Percentiles rank a stretch among this genome's conserved stretches.
These are phyloP conservation scores for Geothlypis trichas DNA, from an alignment of 2,113 vertebrate species.

Conservation along the genomic window DNA sequence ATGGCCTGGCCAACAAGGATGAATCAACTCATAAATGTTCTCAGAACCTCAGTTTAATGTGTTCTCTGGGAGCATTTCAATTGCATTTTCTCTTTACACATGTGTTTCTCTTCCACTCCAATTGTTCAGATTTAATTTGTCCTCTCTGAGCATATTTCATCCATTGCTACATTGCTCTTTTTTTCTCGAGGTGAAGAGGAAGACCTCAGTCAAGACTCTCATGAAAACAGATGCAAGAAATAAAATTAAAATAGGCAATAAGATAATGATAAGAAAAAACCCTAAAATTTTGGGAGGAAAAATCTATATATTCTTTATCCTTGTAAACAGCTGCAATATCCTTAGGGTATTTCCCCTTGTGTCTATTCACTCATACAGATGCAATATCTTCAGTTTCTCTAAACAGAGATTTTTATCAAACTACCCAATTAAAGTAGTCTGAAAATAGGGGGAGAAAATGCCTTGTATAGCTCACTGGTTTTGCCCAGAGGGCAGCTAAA, in stretches of 20 bases:
- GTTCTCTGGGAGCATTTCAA: neutral
- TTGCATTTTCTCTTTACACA: neutral
- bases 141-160: neutral
- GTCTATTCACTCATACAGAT: neutral
- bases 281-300: neutral
- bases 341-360: neutral
- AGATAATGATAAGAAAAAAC: neutral
- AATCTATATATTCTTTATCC: neutral
- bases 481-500: neutral
- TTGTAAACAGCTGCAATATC: neutral
- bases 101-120: neutral
- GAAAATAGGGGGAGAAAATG: neutral
- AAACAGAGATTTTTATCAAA: neutral
- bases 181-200: neutral
- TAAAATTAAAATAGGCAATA: neutral
- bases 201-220: neutral
- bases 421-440: neutral
- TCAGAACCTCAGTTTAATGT: neutral
- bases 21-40: neutral
- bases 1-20: neutral
- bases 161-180: neutral
- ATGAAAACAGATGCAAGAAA: neutral
- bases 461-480: neutral
- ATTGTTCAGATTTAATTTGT: neutral
- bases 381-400: neutral